These are phyloP conservation scores for Zapornia atra DNA, from an alignment of 2,113 vertebrate species.

Conservation along the genomic window DNA sequence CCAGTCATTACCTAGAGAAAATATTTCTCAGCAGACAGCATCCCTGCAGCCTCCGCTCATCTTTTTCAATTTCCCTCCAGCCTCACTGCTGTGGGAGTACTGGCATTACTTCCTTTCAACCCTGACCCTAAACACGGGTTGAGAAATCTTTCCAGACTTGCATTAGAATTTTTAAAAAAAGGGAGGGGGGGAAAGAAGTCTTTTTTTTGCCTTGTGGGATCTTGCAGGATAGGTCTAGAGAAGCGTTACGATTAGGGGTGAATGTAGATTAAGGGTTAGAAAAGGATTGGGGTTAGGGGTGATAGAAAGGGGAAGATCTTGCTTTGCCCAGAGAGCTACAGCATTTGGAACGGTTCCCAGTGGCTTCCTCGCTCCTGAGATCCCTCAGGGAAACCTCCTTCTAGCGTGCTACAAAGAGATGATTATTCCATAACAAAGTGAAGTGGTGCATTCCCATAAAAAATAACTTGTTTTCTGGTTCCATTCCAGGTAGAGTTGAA, in stretches of 20 bases:
- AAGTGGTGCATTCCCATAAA: not conserved
- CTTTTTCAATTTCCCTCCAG: not conserved
- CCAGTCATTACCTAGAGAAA: not conserved
- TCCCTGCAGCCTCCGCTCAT: not conserved
- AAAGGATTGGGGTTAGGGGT: not conserved
- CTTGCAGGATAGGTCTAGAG: not conserved
- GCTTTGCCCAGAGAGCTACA: not conserved
- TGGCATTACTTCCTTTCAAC: not conserved
- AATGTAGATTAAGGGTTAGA: not conserved
- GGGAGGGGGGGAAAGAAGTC: too few species aligned
- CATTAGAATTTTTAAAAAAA: not conserved
- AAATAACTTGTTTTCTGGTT: not conserved
- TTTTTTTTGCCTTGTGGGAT: not conserved
- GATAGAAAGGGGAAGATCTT: not conserved
- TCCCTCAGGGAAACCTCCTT: not conserved
- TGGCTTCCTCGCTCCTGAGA: not conserved
- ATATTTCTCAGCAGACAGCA: not conserved
- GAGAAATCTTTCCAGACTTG: not conserved
- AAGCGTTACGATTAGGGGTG: not conserved
- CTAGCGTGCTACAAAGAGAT: not conserved
- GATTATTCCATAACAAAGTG: not conserved
- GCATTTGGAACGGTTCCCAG: not conserved
- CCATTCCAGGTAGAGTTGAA: slow-evolving; percentile 1
- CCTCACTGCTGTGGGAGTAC: not conserved
- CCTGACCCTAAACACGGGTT: not conserved